phyloP scores from a whole-genome alignment of 2,888 invertebrate species.

The Aphodius sticticus region DNA sequence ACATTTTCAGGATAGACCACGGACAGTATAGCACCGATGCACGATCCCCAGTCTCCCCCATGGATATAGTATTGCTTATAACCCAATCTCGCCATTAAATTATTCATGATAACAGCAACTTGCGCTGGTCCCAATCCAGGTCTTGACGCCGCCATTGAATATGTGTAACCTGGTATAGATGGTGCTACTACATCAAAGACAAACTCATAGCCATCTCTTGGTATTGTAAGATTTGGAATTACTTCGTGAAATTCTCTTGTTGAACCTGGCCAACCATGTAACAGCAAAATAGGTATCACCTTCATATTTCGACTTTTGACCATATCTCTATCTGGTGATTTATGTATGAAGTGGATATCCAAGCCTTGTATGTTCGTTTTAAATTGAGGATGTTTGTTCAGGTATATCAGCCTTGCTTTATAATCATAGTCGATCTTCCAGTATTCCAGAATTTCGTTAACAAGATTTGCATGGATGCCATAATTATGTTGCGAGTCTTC shows the following conservation, averaged over 20 bases:
- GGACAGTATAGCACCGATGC: constrained; percentile 68
- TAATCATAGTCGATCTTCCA: constrained; percentile 80
- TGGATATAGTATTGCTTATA: constrained; percentile 73
- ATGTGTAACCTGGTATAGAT: constrained; percentile 65
- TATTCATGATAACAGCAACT: constrained; percentile 67
- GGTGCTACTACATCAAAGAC: constrained; percentile 72
- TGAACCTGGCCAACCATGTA: constrained; percentile 93
- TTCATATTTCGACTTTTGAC: constrained; percentile 64
- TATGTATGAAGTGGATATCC: constrained; percentile 73
- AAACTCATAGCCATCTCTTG: constrained; percentile 63
- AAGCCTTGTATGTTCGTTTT: constrained; percentile 76
- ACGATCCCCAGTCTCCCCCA: constrained; percentile 87
- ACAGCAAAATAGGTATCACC: constrained; percentile 71
- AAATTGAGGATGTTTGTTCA: constrained; percentile 75
- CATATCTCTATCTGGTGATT: too few relatives aligned
- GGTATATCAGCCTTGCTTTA: constrained; percentile 65
- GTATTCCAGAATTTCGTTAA: constrained; percentile 73
- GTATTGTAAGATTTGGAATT: constrained; percentile 70
- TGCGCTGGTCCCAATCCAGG: constrained; percentile 69
- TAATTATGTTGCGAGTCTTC: constrained; percentile 78
- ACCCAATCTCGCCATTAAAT: constrained; percentile 76
- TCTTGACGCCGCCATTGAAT: constrained; percentile 65
- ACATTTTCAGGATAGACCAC: constrained; percentile 69
- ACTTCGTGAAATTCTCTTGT: constrained; percentile 82
- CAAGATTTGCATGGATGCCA: constrained; percentile 76